These are phyloP conservation scores for Herpailurus yagouaroundi DNA, from an alignment of 2,113 vertebrate species.

Conservation along the genomic window DNA sequence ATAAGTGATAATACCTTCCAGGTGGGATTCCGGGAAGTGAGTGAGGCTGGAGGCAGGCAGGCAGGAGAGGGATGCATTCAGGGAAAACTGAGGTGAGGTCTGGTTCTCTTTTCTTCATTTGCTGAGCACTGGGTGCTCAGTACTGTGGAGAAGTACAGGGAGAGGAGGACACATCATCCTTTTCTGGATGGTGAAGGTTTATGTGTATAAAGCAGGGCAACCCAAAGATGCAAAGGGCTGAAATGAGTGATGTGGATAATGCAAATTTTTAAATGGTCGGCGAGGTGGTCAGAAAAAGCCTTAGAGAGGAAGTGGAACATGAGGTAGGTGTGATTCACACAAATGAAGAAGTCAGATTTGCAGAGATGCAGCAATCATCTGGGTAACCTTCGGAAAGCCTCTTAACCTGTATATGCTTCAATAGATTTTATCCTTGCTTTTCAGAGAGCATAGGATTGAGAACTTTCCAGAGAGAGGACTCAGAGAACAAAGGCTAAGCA, in stretches of 20 bases:
- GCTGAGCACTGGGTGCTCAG: neutral
- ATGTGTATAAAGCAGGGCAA: neutral
- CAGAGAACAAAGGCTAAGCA: neutral
- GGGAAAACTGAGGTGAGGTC: neutral
- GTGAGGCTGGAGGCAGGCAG: neutral
- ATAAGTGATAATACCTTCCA: slow-evolving; percentile 41
- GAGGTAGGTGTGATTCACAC: neutral
- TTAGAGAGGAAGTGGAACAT: neutral
- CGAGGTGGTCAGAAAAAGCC: neutral
- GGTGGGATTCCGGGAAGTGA: neutral
- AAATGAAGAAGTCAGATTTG: neutral
- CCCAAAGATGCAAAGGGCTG: neutral
- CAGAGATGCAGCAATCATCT: neutral
- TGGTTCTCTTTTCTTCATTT: neutral
- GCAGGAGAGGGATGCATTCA: neutral
- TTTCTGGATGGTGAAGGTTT: neutral
- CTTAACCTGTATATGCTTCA: neutral
- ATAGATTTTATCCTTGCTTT: neutral
- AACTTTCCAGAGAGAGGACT: neutral
- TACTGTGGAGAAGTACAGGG: neutral
- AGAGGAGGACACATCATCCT: neutral
- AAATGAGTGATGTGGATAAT: neutral
- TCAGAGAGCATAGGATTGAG: neutral
- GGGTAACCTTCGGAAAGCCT: neutral
- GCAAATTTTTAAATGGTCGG: neutral